A percentile compares a stretch with the other conserved stretches of the same genome.
These are phyloP conservation scores for Eremobia ochroleuca DNA, from an alignment of 2,888 invertebrate genomes.

Conservation along the genomic window DNA sequence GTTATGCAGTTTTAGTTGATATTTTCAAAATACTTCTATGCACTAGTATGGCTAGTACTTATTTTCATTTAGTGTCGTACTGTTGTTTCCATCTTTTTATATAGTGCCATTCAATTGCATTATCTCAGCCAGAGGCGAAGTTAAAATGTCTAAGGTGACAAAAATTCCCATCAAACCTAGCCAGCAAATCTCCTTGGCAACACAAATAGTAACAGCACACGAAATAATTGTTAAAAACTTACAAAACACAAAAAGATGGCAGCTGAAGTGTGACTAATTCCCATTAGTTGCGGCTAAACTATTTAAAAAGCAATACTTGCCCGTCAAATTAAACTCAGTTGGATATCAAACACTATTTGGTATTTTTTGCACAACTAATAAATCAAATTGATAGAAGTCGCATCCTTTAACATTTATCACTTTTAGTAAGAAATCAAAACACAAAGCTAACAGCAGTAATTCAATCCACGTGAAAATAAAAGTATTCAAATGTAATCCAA, in stretches of 20 bases:
- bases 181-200: background rate
- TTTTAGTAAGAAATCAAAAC: too few relatives aligned
- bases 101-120: too few relatives aligned
- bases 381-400: background rate
- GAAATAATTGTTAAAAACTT: slow-evolving; percentile 1
- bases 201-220: slow-evolving; percentile 5
- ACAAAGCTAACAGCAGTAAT: too few relatives aligned
- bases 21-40: too few relatives aligned
- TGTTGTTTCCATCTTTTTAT: too few relatives aligned
- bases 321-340: background rate
- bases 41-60: too few relatives aligned
- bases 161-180: background rate
- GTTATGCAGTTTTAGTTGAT: too few relatives aligned
- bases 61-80: too few relatives aligned
- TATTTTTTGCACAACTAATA: background rate
- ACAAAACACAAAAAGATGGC: slow-evolving; percentile 14
- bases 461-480: too few relatives aligned
- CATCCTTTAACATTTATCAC: background rate
- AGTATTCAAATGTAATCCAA: too few relatives aligned
- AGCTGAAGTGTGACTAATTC: slow-evolving; percentile 29
- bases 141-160: background rate
- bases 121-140: background rate
- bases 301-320: slow-evolving; percentile 16
- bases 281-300: slow-evolving; percentile 24
- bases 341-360: background rate